Conservation (phyloP, 2,888 invertebrate genomes). For the Melanostoma mellinum region DNA sequence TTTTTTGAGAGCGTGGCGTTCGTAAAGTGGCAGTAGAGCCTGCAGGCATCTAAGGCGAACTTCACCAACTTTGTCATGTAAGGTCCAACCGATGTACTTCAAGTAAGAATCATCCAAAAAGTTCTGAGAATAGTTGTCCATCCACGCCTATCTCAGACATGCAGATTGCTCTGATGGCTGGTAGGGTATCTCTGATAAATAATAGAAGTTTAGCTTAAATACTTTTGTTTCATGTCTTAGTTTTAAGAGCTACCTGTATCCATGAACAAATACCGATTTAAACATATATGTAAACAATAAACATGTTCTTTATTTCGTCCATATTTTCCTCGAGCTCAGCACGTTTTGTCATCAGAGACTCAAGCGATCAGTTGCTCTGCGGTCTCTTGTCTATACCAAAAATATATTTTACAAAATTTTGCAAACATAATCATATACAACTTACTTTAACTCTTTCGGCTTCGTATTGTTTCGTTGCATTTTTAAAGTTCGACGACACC, state of each 20-base stretch:
- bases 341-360: slow-evolving; percentile 94
- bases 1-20: slow-evolving; percentile 95
- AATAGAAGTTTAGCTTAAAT: too few species aligned
- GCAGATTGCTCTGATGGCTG: slow-evolving; percentile 98
- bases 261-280: slow-evolving; percentile 99
- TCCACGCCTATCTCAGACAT: slow-evolving; percentile 99
- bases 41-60: slow-evolving; percentile 93
- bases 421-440: background rate
- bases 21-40: slow-evolving; percentile 97
- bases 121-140: slow-evolving; percentile 99
- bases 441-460: slow-evolving; percentile 93
- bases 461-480: slow-evolving; percentile 98
- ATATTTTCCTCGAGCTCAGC: slow-evolving; percentile 99
- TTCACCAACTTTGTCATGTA: slow-evolving; percentile 99
- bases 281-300: slow-evolving; percentile 99
- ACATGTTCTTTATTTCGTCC: slow-evolving; percentile 99
- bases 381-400: slow-evolving; percentile 87
- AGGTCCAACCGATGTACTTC: slow-evolving; percentile 99
- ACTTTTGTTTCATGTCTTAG: background rate
- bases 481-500: slow-evolving; percentile 97
- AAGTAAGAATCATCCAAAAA: slow-evolving; percentile 99
- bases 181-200: slow-evolving; percentile 90
- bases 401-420: background rate
- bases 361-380: slow-evolving; percentile 96
- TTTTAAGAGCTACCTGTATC: slow-evolving; percentile 84